Conservation (phyloP, 2,888 invertebrate species). For the Pyrgus malvae region DNA sequence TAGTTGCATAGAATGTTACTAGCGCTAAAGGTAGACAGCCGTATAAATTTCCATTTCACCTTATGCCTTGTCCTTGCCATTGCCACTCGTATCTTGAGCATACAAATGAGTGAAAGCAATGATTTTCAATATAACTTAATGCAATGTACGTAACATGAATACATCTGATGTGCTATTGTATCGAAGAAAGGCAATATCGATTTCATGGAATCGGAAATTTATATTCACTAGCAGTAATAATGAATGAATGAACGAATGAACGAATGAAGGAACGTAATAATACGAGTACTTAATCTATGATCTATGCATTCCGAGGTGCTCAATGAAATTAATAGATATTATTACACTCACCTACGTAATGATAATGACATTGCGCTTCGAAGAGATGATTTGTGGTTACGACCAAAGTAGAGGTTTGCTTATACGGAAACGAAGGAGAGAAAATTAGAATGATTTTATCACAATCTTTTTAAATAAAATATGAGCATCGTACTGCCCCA, state of each 20-base stretch:
- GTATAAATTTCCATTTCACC: conserved; percentile 17
- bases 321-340: conserved; percentile 19
- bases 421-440: too few species aligned
- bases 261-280: too few species aligned
- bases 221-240: conserved; percentile 22
- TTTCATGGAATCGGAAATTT: conserved; percentile 23
- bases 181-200: conserved; percentile 25
- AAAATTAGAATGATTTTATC: too few species aligned
- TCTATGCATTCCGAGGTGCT: conserved; percentile 17
- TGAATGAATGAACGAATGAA: too few species aligned
- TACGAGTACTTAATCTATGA: conserved; percentile 22
- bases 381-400: neutral
- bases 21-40: neutral
- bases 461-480: too few species aligned
- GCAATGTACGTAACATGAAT: conserved; percentile 38
- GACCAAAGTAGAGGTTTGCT: too few species aligned
- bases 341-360: conserved; percentile 23
- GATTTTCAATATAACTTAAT: conserved; percentile 50
- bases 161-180: conserved; percentile 18
- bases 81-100: conserved; percentile 30
- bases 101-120: conserved; percentile 50
- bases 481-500: too few species aligned
- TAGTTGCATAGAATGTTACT: too few species aligned
- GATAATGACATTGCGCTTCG: conserved; percentile 34
- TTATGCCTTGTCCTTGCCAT: conserved; percentile 19